phyloP scores from a whole-genome alignment of 1,140 invertebrate species.

The Drosophila arizonae region DNA sequence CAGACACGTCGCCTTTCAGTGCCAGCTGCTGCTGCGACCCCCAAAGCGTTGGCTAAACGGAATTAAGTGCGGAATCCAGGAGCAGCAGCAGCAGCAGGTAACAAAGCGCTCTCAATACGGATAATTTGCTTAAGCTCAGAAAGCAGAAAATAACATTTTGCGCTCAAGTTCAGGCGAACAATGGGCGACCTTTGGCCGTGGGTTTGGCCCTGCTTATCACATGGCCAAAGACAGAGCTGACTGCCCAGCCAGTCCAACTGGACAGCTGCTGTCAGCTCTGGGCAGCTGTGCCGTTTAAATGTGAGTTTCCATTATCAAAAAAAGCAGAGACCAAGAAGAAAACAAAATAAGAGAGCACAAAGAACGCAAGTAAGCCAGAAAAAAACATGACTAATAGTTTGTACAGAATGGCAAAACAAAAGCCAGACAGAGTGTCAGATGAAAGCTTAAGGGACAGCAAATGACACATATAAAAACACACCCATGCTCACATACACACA shows the following conservation, averaged over 20 bases:
- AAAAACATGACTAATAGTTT: slow-evolving; percentile 77
- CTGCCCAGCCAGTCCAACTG: slow-evolving; percentile 16
- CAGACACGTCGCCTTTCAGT: neutral
- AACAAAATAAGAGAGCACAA: slow-evolving; percentile 39
- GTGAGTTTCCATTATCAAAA: slow-evolving; percentile 43
- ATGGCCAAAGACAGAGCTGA: slow-evolving; percentile 47
- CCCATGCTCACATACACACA: neutral
- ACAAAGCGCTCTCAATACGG: slow-evolving; percentile 57
- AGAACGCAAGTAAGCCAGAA: slow-evolving; percentile 25
- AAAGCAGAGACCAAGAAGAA: slow-evolving; percentile 31
- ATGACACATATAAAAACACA: slow-evolving; percentile 17
- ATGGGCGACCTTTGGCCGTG: slow-evolving; percentile 39
- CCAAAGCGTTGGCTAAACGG: slow-evolving; percentile 5
- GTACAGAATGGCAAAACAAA: slow-evolving; percentile 64
- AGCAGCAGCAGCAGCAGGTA: slow-evolving; percentile 2
- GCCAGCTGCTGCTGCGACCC: neutral
- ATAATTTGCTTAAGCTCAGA: slow-evolving; percentile 77
- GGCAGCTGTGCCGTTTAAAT: slow-evolving; percentile 66
- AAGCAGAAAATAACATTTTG: slow-evolving; percentile 78
- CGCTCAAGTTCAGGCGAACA: slow-evolving; percentile 73
- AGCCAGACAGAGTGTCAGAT: slow-evolving; percentile 72
- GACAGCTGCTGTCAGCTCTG: slow-evolving; percentile 54
- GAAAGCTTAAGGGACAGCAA: slow-evolving; percentile 68
- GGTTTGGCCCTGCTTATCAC: slow-evolving; percentile 56
- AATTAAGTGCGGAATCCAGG: slow-evolving; percentile 2